phyloP scores from a whole-genome alignment of 2,113 vertebrate genomes.

The Alectura lathami region DNA sequence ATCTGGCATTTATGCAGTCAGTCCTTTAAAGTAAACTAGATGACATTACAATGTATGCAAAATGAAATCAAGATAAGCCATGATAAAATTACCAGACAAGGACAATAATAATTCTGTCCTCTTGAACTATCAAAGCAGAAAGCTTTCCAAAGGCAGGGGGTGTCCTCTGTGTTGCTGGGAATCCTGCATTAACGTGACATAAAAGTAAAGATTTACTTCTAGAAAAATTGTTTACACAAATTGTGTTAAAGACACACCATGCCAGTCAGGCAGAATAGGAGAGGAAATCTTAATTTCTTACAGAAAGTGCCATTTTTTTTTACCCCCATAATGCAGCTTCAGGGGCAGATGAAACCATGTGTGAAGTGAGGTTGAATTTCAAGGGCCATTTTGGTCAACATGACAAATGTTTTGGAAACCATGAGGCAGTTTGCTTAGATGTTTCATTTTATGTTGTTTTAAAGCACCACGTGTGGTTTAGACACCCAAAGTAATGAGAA shows the following conservation, averaged over 20 bases:
- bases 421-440: not conserved
- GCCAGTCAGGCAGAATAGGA: not conserved
- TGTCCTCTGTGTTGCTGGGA: rapidly evolving
- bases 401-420: not conserved
- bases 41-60: not conserved
- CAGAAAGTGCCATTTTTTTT: not conserved
- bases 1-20: not conserved
- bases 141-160: not conserved
- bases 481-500: not conserved
- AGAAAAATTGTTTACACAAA: not conserved
- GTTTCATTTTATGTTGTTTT: not conserved
- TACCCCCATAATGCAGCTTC: rapidly evolving
- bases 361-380: not conserved
- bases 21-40: not conserved
- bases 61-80: not conserved
- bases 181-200: not conserved
- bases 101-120: not conserved
- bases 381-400: not conserved
- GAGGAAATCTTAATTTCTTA: not conserved
- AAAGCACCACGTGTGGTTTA: not conserved
- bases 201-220: not conserved
- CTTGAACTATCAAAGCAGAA: not conserved
- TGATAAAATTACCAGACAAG: not conserved
- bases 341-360: not conserved
- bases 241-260: not conserved